These are phyloP conservation scores for Malthinus flaveolus DNA, from an alignment of 2,888 invertebrate species.

Conservation along the genomic window DNA sequence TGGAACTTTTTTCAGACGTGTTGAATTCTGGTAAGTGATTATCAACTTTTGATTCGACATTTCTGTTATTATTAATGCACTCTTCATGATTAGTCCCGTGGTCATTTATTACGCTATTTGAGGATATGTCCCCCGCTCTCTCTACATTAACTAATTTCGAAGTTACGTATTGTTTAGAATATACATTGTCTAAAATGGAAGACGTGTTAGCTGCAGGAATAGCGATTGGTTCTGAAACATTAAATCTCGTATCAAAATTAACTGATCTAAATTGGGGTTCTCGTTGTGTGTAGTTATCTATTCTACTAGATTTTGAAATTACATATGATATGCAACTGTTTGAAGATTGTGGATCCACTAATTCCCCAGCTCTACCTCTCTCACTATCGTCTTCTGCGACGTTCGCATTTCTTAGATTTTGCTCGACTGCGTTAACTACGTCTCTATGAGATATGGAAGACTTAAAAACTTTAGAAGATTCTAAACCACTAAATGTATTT, in stretches of 20 bases:
- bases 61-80: conserved; percentile 13
- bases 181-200: conserved; percentile 49
- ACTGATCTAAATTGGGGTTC: conserved; percentile 31
- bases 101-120: conserved; percentile 19
- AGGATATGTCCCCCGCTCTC: conserved; percentile 32
- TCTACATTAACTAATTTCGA: conserved; percentile 32
- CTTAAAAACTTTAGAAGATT: conserved; percentile 41
- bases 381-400: conserved; percentile 29
- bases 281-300: conserved; percentile 28
- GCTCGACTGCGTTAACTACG: conserved; percentile 11
- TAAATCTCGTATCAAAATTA: conserved; percentile 49
- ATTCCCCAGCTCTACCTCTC: conserved; percentile 29
- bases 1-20: conserved; percentile 43
- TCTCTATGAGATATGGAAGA: conserved; percentile 52
- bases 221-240: conserved; percentile 38
- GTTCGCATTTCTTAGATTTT: conserved; percentile 6
- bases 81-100: conserved; percentile 7
- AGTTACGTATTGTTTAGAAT: conserved; percentile 39
- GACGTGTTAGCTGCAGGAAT: conserved; percentile 43
- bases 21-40: conserved; percentile 28
- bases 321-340: conserved; percentile 52
- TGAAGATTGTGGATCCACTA: conserved; percentile 42
- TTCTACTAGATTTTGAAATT: conserved; percentile 41
- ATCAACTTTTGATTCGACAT: conserved; percentile 15
- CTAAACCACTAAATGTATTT: conserved; percentile 33